These are phyloP conservation scores for Drosophila tanythrix DNA, from an alignment of 2,888 invertebrate species.

Conservation along the genomic window DNA sequence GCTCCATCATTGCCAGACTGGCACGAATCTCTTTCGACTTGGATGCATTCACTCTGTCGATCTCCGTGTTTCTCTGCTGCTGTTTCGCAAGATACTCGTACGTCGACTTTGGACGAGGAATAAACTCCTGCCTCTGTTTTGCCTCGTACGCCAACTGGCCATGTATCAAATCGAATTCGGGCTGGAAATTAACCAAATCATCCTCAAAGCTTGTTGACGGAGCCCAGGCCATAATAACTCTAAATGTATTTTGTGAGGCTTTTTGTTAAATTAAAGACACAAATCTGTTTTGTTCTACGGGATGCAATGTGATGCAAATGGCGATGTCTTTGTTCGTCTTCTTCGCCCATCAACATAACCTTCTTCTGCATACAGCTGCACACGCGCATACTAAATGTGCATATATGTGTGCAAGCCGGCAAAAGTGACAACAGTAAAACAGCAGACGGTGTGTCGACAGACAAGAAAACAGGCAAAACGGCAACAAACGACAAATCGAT, in stretches of 20 bases:
- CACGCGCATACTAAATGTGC: slow-evolving; percentile 1
- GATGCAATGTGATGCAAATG: slow-evolving; percentile 7
- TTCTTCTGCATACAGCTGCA: slow-evolving; percentile 33
- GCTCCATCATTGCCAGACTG: slow-evolving; percentile 71
- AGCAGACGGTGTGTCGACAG: not conserved
- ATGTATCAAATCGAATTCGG: slow-evolving; percentile 74
- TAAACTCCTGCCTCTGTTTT: slow-evolving; percentile 18
- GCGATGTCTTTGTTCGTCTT: slow-evolving; percentile 2
- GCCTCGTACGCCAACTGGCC: slow-evolving; percentile 70
- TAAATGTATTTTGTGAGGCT: slow-evolving; percentile 20
- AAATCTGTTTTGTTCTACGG: not conserved
- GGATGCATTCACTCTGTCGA: slow-evolving; percentile 7
- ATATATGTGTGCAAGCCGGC: slow-evolving; percentile 20
- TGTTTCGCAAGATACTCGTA: slow-evolving; percentile 50
- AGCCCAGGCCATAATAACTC: slow-evolving; percentile 72
- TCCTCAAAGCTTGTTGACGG: slow-evolving; percentile 80
- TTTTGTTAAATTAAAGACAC: slow-evolving; percentile 19
- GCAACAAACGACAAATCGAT: not conserved
- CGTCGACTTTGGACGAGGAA: slow-evolving; percentile 34
- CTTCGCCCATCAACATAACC: slow-evolving; percentile 47
- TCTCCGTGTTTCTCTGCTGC: slow-evolving; percentile 33
- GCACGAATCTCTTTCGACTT: slow-evolving; percentile 40
- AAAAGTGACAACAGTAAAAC: slow-evolving; percentile 10
- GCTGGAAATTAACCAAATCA: slow-evolving; percentile 79
- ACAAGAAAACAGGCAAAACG: not conserved